Evolutionary conservation across 2,888 invertebrate species (phyloP), one percentile per base, ranked within the genome.

Genomic region (Drosophila demipolita): DNA sequence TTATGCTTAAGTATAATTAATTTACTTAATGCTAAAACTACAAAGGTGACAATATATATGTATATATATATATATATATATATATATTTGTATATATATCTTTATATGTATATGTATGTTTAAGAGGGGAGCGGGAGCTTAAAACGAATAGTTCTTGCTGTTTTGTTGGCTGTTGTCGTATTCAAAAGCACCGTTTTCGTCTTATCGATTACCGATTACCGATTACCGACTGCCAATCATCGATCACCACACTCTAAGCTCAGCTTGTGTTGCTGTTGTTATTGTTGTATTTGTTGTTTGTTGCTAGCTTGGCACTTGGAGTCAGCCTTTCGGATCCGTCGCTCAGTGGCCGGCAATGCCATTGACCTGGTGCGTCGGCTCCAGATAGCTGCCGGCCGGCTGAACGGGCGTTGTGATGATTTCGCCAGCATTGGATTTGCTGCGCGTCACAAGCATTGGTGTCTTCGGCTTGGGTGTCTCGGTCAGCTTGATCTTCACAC

Each of bases 391-490:
- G 17, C 68, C 53, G 68, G 40, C n/a, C 12, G n/a, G 66, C 40
- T 69, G 61, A 8, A 92, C 89, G n/a, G 93, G 92, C 80, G 96
- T 96, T 90, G 96, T 95, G 83, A 96, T 95, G 83, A 96, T 96
- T 78, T 96, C 96, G 79, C 96, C 97, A 74, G 96, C 96, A 92
- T 96, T 96, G 58, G 96, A 96, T 83, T 95, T 94, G 93, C 95
- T 95, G 92, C 96, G 95, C 88, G 96, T 96, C 89, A 97, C 96
- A 91, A 97, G 94, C 92, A 96, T 94, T 38, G 97, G 97, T n/a
- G 97, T 97, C 93, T 96, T 96, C 53, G 96, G 97, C 90, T 96
- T 96, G 2, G 96, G 96, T 67, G 95, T 96, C 92, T 97, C 96
- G 17, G 96, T 94, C 90, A 96, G 94, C 93, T 95, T 96, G 80